phyloP scores from a whole-genome alignment of 2,797 vertebrate genomes.

The Kryptopterus vitreolus region DNA sequence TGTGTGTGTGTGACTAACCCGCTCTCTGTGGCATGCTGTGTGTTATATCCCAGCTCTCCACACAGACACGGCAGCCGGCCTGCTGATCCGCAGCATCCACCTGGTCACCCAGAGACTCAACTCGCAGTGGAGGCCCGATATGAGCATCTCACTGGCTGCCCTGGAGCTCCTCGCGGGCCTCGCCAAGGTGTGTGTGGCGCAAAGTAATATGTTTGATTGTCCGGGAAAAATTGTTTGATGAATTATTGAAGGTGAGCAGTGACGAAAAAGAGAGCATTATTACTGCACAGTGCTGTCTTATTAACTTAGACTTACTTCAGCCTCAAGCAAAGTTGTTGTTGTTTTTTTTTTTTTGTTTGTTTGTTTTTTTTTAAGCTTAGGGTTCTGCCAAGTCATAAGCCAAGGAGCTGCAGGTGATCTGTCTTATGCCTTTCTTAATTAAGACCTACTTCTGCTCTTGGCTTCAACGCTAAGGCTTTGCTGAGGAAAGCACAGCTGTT shows the following conservation, averaged over 20 bases:
- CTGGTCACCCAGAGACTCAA: constrained; percentile 89
- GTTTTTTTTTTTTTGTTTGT: neutral
- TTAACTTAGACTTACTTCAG: neutral
- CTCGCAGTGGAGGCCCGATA: constrained; percentile 88
- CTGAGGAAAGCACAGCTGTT: constrained; percentile 3
- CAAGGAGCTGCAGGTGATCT: neutral
- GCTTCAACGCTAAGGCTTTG: neutral
- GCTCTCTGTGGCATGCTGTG: constrained; percentile 83
- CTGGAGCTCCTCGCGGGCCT: constrained; percentile 87
- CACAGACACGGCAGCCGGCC: constrained; percentile 88
- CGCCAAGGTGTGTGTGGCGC: constrained; percentile 81
- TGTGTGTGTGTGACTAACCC: constrained; percentile 79
- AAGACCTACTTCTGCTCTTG: neutral
- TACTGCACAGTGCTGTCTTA: neutral
- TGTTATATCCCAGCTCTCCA: constrained; percentile 89
- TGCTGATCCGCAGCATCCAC: constrained; percentile 88
- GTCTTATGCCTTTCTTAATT: constrained; percentile 5
- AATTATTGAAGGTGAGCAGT: neutral
- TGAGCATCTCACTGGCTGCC: constrained; percentile 89
- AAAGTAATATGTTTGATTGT: neutral
- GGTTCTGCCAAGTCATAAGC: neutral
- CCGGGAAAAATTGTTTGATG: neutral
- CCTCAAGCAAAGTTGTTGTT: neutral
- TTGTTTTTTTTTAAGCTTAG: neutral
- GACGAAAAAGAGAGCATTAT: neutral